Percentiles rank a stretch among this genome's conserved stretches.
These are phyloP conservation scores for Girardia tigrina DNA, from an alignment of 2,888 invertebrate species.

Conservation along the genomic window DNA sequence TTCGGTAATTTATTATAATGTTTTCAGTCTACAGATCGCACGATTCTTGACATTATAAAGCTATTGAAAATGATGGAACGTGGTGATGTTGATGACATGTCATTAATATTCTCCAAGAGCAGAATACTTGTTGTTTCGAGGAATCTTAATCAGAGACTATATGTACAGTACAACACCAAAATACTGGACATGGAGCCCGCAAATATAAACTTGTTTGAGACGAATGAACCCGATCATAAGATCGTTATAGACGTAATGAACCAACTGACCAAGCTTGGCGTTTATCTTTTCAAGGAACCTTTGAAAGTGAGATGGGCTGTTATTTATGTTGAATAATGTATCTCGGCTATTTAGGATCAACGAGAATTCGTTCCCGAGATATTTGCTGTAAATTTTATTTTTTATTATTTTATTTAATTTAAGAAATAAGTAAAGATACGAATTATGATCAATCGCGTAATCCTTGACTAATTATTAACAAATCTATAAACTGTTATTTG, in stretches of 20 bases:
- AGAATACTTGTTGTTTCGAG: slow-evolving; percentile 24
- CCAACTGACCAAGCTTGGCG: slow-evolving; percentile 26
- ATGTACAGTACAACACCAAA: slow-evolving; percentile 18
- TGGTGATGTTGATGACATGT: background rate
- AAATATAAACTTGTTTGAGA: slow-evolving; percentile 26
- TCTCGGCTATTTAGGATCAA: too few species aligned
- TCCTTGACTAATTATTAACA: too few species aligned
- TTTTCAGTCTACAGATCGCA: background rate
- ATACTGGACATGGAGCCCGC: slow-evolving; percentile 32
- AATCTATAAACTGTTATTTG: too few species aligned
- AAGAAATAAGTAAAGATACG: too few species aligned
- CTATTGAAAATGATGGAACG: background rate
- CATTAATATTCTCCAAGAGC: background rate
- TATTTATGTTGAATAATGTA: too few species aligned
- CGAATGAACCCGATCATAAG: slow-evolving; percentile 26
- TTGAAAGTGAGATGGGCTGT: too few species aligned
- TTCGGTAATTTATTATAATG: background rate
- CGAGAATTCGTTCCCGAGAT: too few species aligned
- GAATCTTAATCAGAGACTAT: slow-evolving; percentile 17
- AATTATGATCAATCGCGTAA: too few species aligned
- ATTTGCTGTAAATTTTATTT: too few species aligned
- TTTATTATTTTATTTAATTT: too few species aligned
- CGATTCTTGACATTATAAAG: background rate
- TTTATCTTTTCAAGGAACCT: slow-evolving; percentile 31
- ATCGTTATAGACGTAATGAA: slow-evolving; percentile 25